These are phyloP conservation scores for Lates japonicus DNA, from an alignment of 2,797 vertebrate genomes.

Conservation along the genomic window DNA sequence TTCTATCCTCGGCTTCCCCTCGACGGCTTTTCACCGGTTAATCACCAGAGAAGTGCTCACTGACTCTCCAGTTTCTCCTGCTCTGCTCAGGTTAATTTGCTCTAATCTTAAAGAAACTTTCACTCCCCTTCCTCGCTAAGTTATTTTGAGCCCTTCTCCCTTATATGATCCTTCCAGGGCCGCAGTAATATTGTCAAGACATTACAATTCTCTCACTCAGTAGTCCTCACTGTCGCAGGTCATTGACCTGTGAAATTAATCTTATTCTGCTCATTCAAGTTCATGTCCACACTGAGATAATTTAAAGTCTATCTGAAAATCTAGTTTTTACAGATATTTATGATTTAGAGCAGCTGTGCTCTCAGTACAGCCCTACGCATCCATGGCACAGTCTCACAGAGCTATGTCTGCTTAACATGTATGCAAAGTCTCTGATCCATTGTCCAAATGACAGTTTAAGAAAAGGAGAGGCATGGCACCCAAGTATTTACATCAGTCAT, in stretches of 20 bases:
- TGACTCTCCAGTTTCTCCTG: conserved; percentile 35
- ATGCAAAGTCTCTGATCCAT: background rate
- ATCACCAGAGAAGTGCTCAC: conserved; percentile 49
- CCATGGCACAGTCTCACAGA: background rate
- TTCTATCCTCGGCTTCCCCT: conserved; percentile 28
- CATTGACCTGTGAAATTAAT: background rate
- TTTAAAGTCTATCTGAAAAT: background rate
- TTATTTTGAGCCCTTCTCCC: conserved; percentile 43
- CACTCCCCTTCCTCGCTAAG: conserved; percentile 26
- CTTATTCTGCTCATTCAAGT: background rate
- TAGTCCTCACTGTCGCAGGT: background rate
- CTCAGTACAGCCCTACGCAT: background rate
- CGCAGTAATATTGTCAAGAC: background rate
- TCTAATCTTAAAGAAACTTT: conserved; percentile 68
- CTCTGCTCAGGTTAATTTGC: conserved; percentile 64
- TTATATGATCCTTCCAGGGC: conserved; percentile 19
- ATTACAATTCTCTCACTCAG: conserved; percentile 4
- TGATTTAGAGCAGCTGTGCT: too few species aligned
- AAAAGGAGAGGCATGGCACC: too few species aligned
- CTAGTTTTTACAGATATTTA: background rate
- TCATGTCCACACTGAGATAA: background rate
- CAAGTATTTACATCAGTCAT: too few species aligned
- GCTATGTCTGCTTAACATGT: background rate
- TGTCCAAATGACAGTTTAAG: background rate
- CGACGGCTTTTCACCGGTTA: conserved; percentile 44